These are phyloP conservation scores for Stenodera caucasica DNA, from an alignment of 2,888 invertebrate genomes.

Conservation along the genomic window DNA sequence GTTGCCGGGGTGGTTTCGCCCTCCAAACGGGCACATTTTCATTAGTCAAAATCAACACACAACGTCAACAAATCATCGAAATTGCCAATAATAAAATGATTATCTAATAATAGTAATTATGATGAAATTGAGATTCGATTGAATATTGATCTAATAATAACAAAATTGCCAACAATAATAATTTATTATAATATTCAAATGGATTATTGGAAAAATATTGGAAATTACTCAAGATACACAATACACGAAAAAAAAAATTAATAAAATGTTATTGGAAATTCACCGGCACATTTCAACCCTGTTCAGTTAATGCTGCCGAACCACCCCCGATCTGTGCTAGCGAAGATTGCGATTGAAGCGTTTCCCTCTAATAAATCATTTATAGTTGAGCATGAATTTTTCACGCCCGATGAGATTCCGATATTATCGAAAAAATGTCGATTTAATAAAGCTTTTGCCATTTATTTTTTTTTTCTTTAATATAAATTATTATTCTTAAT, in stretches of 20 bases:
- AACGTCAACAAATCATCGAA: constrained; percentile 5
- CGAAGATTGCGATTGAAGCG: constrained; percentile 13
- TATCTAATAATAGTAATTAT: not conserved
- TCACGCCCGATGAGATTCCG: constrained; percentile 10
- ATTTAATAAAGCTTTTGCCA: constrained; percentile 11
- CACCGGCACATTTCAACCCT: not conserved
- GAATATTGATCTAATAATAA: not conserved
- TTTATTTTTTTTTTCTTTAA: not conserved
- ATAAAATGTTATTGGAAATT: not conserved
- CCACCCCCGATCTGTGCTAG: not conserved
- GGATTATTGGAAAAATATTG: not conserved
- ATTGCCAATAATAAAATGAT: not conserved
- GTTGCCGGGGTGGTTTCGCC: not conserved
- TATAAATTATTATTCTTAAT: no score
- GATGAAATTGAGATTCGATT: not conserved
- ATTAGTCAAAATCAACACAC: constrained; percentile 3
- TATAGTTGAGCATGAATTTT: constrained; percentile 10
- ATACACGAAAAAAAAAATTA: not conserved
- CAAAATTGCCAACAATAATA: not conserved
- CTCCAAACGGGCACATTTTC: not conserved
- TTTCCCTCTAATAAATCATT: constrained; percentile 14
- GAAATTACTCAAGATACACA: no score
- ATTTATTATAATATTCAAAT: no score
- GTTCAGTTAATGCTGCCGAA: not conserved
- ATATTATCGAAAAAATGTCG: constrained; percentile 11